Conservation (phyloP, 2,113 vertebrate genomes). For the Pygathrix nemaeus region DNA sequence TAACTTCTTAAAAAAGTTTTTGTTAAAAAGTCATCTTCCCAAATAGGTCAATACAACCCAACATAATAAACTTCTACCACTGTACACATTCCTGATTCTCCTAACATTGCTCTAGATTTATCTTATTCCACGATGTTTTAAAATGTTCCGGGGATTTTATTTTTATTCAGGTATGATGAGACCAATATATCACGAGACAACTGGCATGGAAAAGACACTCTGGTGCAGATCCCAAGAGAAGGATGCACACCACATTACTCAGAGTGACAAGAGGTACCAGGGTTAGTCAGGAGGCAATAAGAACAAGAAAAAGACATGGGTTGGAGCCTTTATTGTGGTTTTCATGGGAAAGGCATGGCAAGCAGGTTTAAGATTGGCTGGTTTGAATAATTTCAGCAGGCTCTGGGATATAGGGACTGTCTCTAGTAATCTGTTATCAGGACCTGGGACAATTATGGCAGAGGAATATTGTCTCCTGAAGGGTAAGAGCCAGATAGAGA, state of each 20-base stretch:
- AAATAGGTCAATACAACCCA: not conserved
- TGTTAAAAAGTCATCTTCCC: not conserved
- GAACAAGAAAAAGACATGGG: no score
- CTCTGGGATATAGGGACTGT: not conserved
- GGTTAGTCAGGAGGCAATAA: not conserved
- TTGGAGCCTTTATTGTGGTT: rapidly evolving
- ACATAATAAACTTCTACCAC: not conserved
- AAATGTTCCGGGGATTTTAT: not conserved
- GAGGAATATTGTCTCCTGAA: not conserved
- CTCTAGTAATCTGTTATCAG: not conserved
- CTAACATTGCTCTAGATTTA: not conserved
- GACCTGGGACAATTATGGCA: not conserved
- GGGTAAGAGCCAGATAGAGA: not conserved
- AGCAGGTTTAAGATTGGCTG: no score
- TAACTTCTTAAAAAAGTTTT: not conserved
- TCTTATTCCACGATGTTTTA: not conserved
- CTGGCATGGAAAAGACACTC: not conserved
- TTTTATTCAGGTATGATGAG: not conserved
- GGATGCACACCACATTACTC: no score
- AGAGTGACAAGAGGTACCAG: not conserved
- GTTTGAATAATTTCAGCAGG: not conserved
- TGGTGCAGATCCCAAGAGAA: not conserved
- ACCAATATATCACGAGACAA: not conserved
- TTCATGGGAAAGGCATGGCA: no score
- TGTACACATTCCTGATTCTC: not conserved